phyloP scores from a whole-genome alignment of 2,797 vertebrate genomes.

The Malacoraja senta region DNA sequence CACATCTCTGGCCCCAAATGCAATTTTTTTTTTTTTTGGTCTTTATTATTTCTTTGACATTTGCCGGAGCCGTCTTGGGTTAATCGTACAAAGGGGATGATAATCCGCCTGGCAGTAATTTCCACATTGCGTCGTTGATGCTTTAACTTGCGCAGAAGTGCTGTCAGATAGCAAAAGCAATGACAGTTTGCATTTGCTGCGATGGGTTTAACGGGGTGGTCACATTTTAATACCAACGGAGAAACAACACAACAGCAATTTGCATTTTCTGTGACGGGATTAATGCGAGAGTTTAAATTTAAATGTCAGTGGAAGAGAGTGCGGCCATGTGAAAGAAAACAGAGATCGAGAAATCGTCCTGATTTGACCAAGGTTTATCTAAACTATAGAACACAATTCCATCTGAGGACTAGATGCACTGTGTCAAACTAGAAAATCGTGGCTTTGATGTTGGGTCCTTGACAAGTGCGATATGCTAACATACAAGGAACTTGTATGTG shows the following conservation, averaged over 20 bases:
- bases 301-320: neutral
- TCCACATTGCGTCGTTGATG: neutral
- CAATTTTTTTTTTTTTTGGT: neutral
- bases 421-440: too few species aligned
- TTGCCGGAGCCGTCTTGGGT: neutral
- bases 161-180: neutral
- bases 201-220: conserved; percentile 20
- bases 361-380: too few species aligned
- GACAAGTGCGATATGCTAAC: too few species aligned
- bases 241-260: neutral
- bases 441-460: too few species aligned
- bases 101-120: conserved; percentile 14
- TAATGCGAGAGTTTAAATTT: neutral
- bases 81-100: conserved; percentile 20
- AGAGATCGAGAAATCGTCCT: neutral
- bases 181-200: neutral
- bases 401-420: too few species aligned
- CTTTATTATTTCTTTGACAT: conserved; percentile 7
- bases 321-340: neutral
- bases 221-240: conserved; percentile 26
- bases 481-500: too few species aligned
- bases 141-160: neutral
- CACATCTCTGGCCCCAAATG: neutral
- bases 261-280: conserved; percentile 12
- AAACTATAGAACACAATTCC: too few species aligned